phyloP scores from a whole-genome alignment of 1,140 invertebrate genomes.

The Drosophila serrata region DNA sequence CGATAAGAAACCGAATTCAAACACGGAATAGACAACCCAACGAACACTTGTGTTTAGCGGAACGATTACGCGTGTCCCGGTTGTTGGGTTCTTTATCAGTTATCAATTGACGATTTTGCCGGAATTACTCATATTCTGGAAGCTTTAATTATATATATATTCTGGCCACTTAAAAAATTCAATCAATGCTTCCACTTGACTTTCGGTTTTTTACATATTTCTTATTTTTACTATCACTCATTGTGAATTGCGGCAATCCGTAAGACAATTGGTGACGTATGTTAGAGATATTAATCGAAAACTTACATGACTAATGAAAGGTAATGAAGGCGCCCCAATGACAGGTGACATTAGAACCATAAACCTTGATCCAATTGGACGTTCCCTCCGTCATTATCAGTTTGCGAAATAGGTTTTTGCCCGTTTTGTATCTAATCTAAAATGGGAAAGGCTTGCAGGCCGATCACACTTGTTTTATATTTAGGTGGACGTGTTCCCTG shows the following conservation, averaged over 20 bases:
- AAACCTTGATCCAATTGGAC: conserved; percentile 36
- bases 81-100: conserved; percentile 18
- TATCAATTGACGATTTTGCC: conserved; percentile 7
- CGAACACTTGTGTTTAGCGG: conserved; percentile 36
- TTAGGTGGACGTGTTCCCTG: conserved; percentile 14
- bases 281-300: conserved; percentile 14
- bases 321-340: not conserved
- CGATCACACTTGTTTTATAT: conserved; percentile 28
- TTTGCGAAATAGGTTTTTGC: conserved; percentile 46
- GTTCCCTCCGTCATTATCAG: conserved; percentile 21
- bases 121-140: conserved; percentile 60
- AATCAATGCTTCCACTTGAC: conserved; percentile 48
- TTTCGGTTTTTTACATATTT: conserved; percentile 18
- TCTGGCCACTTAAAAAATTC: conserved; percentile 51
- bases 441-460: not conserved
- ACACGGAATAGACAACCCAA: conserved; percentile 36
- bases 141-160: conserved; percentile 37
- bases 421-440: conserved; percentile 43
- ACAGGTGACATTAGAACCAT: not conserved
- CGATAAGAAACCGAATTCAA: conserved; percentile 48
- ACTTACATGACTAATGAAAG: conserved; percentile 50
- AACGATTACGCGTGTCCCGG: conserved; percentile 59
- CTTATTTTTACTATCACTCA: conserved; percentile 5
- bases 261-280: conserved; percentile 36
- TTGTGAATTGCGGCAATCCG: conserved; percentile 18